Percentiles rank a stretch among this genome's conserved stretches.
Evolutionary conservation across 2,113 vertebrate species (phyloP).

Genomic region (Prietella phreatophila): DNA sequence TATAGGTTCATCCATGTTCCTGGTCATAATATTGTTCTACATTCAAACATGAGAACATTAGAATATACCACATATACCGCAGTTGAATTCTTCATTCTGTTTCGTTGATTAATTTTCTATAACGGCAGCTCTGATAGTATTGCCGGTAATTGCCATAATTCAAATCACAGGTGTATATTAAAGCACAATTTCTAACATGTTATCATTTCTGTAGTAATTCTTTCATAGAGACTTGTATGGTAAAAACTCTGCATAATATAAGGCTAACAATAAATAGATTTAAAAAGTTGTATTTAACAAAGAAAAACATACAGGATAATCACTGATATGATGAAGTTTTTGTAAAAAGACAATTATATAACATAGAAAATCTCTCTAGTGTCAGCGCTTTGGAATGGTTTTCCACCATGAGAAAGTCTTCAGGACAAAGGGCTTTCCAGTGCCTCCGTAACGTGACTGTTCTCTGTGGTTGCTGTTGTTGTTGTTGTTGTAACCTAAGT

Average conservation of each 20-base stretch:
- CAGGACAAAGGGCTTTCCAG: not conserved
- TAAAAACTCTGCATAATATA: not conserved
- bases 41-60: not conserved
- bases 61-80: not conserved
- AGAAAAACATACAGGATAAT: not conserved
- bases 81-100: not conserved
- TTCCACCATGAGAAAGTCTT: not conserved
- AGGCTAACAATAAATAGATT: not conserved
- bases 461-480: not conserved
- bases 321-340: not conserved
- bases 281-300: not conserved
- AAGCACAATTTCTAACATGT: not conserved
- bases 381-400: not conserved
- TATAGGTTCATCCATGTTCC: not conserved
- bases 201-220: not conserved
- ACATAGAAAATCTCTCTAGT: not conserved
- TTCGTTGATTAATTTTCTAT: not conserved
- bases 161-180: not conserved
- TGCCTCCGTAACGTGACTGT: too few relatives aligned
- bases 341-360: not conserved
- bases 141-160: not conserved
- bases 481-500: not conserved
- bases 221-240: not conserved
- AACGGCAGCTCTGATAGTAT: not conserved
- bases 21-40: not conserved